Base-by-base conservation (phyloP, 1,140 invertebrate species). In the Apis cerana region DNA sequence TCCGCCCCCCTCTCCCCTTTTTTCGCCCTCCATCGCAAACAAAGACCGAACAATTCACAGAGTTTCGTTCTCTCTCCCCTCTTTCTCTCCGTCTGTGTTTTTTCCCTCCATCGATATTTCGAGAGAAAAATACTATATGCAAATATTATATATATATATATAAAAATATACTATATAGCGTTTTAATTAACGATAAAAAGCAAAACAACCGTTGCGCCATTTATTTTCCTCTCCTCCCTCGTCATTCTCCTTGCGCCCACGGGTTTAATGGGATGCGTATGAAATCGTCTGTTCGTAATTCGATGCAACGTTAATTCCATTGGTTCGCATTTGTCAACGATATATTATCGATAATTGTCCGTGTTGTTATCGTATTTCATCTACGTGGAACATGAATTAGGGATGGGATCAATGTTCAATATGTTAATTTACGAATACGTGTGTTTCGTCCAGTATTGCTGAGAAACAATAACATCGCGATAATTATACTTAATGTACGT, bases 181-280 rank as follows among this genome's bases (percentile, higher is more conserved):
- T 71, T 83, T 77, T 27, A 67, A 77, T 84, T 65, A 71, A 54
- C 48, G 72, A 50, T 54, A 56, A 68, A 33, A 65, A 75, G 17
- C 12, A 27, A 17, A 19, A 10, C 5, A 13, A 9, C n/a, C n/a
- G 17, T 8, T 33, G 33, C 48, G n/a, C 1, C 11, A 62, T 62
- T 23, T 23, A 27, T 43, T 5, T 65, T 0, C 17, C 33, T 4
- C 10, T 1, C 27, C 33, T 0, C 27, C 9, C 27, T 19, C 15
- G 0, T 3, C 1, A 17, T 0, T 15, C 23, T 27, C 0, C 23
- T 27, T 59, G 27, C 62, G 2, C n/a, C 17, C 62, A 0, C 23
- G 2, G 15, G 2, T 2, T 56, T 19, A 1, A 48, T 1, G 27
- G 21, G 27, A 8, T 21, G 13, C 33, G 21, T 58, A 68, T 54